Percentiles rank a stretch among this genome's conserved stretches.
Evolutionary conservation across 2,113 vertebrate species (phyloP).

Genomic region (Laticauda colubrina): DNA sequence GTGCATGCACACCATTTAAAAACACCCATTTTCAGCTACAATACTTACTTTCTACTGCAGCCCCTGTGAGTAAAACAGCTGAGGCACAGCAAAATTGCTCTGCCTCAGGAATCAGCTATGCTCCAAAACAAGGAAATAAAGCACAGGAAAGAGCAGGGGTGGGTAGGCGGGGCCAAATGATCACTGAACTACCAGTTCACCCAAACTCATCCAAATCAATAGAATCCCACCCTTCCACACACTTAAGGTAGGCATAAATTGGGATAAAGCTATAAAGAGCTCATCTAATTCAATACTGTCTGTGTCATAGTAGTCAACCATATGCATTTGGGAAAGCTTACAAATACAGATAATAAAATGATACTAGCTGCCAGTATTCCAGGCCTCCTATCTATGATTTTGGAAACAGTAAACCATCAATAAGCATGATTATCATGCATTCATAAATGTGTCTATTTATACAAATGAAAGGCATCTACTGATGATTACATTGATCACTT

Average conservation of each 20-base stretch:
- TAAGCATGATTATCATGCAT: background rate
- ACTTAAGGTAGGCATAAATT: background rate
- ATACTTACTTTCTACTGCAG: too few relatives aligned
- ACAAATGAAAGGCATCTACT: background rate
- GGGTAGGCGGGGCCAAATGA: too few relatives aligned
- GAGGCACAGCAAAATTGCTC: too few relatives aligned
- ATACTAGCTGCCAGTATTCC: background rate
- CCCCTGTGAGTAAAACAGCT: too few relatives aligned
- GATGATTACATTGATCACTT: background rate
- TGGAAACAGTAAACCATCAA: background rate
- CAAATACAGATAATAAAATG: background rate
- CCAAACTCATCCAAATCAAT: too few relatives aligned
- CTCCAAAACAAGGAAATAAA: too few relatives aligned
- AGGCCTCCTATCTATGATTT: background rate
- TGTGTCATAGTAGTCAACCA: background rate
- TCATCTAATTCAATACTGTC: background rate
- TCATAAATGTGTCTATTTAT: background rate
- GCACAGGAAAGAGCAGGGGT: too few relatives aligned
- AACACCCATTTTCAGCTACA: too few relatives aligned
- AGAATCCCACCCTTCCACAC: too few relatives aligned
- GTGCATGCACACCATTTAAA: too few relatives aligned
- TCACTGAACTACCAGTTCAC: too few relatives aligned
- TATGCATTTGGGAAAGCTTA: background rate
- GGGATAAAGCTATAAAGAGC: background rate
- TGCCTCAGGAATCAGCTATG: too few relatives aligned